phyloP scores from a whole-genome alignment of 92 coral and sea anemone species.

The Virgularia gustaviana region DNA sequence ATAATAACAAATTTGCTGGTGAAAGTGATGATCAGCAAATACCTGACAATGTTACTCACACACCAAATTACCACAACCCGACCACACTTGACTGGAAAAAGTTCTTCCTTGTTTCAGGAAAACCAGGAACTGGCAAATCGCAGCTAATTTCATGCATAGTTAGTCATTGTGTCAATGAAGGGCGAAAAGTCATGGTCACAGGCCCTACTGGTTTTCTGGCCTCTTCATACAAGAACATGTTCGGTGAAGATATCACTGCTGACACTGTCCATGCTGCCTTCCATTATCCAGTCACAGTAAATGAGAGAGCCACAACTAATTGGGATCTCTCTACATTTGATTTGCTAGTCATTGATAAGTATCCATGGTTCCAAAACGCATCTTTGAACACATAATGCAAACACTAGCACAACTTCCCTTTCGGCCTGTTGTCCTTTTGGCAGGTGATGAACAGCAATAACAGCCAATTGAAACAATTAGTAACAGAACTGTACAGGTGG shows the following conservation, averaged over 20 bases:
- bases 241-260: neutral
- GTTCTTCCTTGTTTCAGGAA: slow-evolving; percentile 4
- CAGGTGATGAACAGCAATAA: slow-evolving; percentile 9
- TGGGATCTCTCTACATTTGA: slow-evolving; percentile 40
- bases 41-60: no score
- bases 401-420: neutral
- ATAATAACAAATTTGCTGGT: no score
- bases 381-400: neutral
- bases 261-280: slow-evolving; percentile 44
- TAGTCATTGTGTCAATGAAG: neutral
- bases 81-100: neutral
- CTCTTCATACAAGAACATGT: neutral
- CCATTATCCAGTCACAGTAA: neutral
- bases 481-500: neutral
- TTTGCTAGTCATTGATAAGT: slow-evolving; percentile 37
- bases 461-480: slow-evolving; percentile 24
- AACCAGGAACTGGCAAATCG: slow-evolving; percentile 41
- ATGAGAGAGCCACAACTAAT: slow-evolving; percentile 4
- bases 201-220: slow-evolving; percentile 42
- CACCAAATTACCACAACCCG: no score
- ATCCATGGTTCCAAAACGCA: slow-evolving; percentile 13
- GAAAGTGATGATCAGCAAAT: no score
- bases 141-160: neutral
- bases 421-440: slow-evolving; percentile 1
- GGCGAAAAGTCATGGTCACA: slow-evolving; percentile 22